These are phyloP conservation scores for Parazoanthus swiftii DNA, from an alignment of 92 coral and sea anemone genomes.

Conservation along the genomic window DNA sequence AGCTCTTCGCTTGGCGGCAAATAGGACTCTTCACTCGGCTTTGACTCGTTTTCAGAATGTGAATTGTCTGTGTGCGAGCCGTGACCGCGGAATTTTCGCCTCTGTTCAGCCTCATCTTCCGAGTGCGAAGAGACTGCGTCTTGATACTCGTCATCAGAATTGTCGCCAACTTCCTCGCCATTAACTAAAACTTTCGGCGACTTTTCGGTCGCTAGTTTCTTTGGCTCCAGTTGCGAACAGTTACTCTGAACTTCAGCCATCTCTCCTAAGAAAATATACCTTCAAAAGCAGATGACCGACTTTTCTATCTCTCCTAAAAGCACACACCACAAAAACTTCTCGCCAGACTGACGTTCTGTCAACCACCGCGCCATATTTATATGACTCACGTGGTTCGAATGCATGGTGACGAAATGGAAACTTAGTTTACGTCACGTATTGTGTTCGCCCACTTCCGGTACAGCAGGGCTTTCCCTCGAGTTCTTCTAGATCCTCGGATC, in stretches of 20 bases:
- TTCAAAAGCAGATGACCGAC: constrained; percentile 46
- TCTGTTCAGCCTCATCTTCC: constrained; percentile 77
- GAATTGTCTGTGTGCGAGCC: constrained; percentile 77
- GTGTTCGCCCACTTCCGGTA: constrained; percentile 73
- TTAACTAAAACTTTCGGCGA: constrained; percentile 84
- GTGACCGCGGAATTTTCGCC: constrained; percentile 53
- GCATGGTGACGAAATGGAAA: constrained; percentile 52
- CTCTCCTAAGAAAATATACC: constrained; percentile 41
- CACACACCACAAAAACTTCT: constrained; percentile 5
- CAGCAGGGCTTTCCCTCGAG: not conserved
- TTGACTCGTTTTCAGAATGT: constrained; percentile 88
- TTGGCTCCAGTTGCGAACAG: constrained; percentile 37
- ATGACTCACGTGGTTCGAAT: constrained; percentile 72
- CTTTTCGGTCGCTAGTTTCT: constrained; percentile 56
- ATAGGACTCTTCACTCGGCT: constrained; percentile 69
- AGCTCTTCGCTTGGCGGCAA: constrained; percentile 91
- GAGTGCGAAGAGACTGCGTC: constrained; percentile 75
- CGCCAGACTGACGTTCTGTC: constrained; percentile 19
- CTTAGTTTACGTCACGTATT: constrained; percentile 26
- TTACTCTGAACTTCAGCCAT: constrained; percentile 89
- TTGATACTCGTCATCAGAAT: constrained; percentile 76
- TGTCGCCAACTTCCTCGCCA: constrained; percentile 68
- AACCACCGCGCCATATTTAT: constrained; percentile 52
- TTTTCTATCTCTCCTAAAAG: not conserved
- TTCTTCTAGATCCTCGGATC: not conserved